Percentiles rank a stretch among this genome's conserved stretches.
These are phyloP conservation scores for Morelia viridis DNA, from an alignment of 2,797 vertebrate genomes.

Conservation along the genomic window DNA sequence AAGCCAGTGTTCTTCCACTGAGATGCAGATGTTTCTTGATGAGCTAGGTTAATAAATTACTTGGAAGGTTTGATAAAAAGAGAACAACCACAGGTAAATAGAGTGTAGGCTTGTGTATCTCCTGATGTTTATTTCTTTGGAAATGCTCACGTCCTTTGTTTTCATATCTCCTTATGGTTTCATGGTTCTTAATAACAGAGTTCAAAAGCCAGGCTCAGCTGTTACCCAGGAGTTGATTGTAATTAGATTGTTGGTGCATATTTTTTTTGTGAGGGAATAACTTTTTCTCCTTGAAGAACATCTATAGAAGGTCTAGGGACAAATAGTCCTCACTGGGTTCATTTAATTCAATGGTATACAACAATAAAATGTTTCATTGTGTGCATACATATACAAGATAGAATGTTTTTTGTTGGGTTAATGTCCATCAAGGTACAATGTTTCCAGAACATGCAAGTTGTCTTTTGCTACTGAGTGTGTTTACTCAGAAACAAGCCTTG, in stretches of 20 bases:
- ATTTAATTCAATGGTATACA: neutral
- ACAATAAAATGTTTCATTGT: neutral
- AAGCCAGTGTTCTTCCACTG: neutral
- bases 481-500: neutral
- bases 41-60: neutral
- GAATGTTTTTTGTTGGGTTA: neutral
- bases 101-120: neutral
- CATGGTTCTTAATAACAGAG: neutral
- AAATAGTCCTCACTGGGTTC: neutral
- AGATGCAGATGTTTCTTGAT: neutral
- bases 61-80: neutral
- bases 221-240: neutral
- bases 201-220: neutral
- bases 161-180: neutral
- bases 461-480: neutral
- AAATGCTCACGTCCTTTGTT: neutral
- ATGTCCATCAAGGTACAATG: neutral
- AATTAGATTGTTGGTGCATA: neutral
- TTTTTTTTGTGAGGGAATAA: neutral
- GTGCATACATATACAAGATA: neutral
- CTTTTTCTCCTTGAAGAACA: neutral
- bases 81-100: neutral
- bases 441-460: neutral
- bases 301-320: neutral
- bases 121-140: neutral